Base-by-base conservation (phyloP, 2,113 vertebrate species). In the Abramis brama region DNA sequence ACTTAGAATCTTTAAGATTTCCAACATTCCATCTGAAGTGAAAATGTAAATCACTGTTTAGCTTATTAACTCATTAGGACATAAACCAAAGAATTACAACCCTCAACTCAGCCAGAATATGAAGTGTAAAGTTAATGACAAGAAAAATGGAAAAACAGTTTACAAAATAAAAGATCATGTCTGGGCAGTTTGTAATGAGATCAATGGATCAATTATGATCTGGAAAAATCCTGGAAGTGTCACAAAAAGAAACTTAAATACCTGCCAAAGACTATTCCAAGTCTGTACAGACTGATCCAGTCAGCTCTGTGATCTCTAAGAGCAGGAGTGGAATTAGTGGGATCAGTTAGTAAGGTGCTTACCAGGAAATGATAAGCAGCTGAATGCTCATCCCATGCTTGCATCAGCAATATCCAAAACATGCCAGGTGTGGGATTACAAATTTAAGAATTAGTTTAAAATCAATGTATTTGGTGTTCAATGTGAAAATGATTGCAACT, bases 241-340 rank as follows among this genome's bases (percentile, higher is more conserved):
- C 62, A 52, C 45, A 52, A 52, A 73, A 82, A 43, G 23, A 73
- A 55, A 73, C 30, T 8, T n/a, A 83, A 73, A 83, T 39, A 19
- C 21, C 12, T 59, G 47, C 47, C 81, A 83, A 73, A 83, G 81
- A 83, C 81, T 83, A 43, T 59, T 83, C 50, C 50, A 59, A 73
- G 50, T 73, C 27, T 55, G 47, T 70, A 27, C 64, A 73, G 64
- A 73, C 47, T 39, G 43, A 82, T 82, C 60, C 62, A 82, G 70
- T 70, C 27, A 70, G n/a, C n/a, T 7, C 62, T 50, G 43, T 4
- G 17, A 27, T 50, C 11, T 70, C 25, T 25, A 73, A 59, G 17
- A 25, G 0, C 19, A 73, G 47, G 25, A 83, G 68, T 59, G 23
- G 50, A 83, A 55, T 83, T 73, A 73, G 30, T 9, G 13, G 50